Base-by-base conservation (phyloP, 2,888 invertebrate genomes). In the Rotaria magnacalcarata region DNA sequence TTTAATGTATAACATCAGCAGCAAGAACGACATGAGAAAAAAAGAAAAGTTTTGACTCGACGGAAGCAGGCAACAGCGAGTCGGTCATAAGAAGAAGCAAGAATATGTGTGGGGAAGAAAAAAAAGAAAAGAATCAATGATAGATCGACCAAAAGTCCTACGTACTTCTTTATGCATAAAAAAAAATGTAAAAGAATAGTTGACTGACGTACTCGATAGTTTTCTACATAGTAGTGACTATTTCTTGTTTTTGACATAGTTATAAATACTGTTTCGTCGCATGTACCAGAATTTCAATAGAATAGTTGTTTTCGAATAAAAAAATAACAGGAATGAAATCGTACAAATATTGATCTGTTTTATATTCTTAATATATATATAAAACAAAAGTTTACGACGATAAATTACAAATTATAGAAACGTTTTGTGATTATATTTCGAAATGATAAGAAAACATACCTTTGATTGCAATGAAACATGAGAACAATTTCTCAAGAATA, bases 61-160 rank as follows among this genome's bases (percentile, higher is more conserved):
- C 67, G 67, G 67, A 67, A 67, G 67, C 67, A 67, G 27, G 10
- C 34, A 67, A 67, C 60, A 60, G 14, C 67, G 34, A 34, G 67
- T 67, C 67, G 67, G 67, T 67, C 67, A 67, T 67, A 67, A 67
- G 67, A 67, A 67, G 67, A 67, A 67, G 34, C 34, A 67, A 67
- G 67, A 27, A 67, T 27, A 67, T 27, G 2, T 67, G 67, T 67
- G 3, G 67, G n/a, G 8, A n/a, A 67, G 67, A 14, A 67, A 27
- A 27, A n/a, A 34, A 34, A 67, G 27, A 27, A 67, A 67, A 27
- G 27, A 67, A 67, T 8, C 8, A 67, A 67, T 67, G 11, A 34
- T 67, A 67, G 67, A 67, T 34, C 16, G n/a, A 14, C n/a, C 34
- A 67, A 34, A 67, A 67, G 67, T 10, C 67, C 67, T 67, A 34